Percentiles rank a stretch among this genome's conserved stretches.
These are phyloP conservation scores for Nomada lathburiana DNA, from an alignment of 2,888 invertebrate species.

Conservation along the genomic window DNA sequence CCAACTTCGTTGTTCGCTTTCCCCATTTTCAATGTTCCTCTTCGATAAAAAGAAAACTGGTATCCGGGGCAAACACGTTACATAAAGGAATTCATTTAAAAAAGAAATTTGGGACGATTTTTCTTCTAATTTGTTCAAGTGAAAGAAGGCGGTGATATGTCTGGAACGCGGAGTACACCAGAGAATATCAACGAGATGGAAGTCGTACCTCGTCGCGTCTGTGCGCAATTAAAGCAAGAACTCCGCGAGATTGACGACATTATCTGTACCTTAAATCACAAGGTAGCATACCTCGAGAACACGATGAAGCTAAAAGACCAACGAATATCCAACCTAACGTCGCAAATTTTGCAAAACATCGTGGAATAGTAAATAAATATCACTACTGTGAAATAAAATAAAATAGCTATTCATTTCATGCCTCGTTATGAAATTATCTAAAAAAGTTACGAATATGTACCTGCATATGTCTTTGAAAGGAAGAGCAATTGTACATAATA, in stretches of 20 bases:
- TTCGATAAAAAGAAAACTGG: too few species aligned
- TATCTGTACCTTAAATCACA: constrained; percentile 86
- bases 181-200: constrained; percentile 83
- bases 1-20: too few species aligned
- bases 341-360: constrained; percentile 62
- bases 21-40: too few species aligned
- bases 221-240: constrained; percentile 83
- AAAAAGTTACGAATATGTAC: not conserved
- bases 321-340: constrained; percentile 80
- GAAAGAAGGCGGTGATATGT: not conserved
- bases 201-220: constrained; percentile 57
- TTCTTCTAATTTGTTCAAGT: constrained; percentile 3
- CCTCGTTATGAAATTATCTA: not conserved
- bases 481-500: too few species aligned
- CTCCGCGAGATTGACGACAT: constrained; percentile 86
- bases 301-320: constrained; percentile 88
- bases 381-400: not conserved
- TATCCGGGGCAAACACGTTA: not conserved
- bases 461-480: too few species aligned
- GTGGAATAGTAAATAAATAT: constrained; percentile 40
- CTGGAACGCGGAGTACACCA: constrained; percentile 69
- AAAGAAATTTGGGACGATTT: not conserved
- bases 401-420: not conserved
- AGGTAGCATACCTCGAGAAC: constrained; percentile 87
- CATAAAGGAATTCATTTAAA: not conserved